Percentiles rank a stretch among this genome's conserved stretches.
phyloP scores from a whole-genome alignment of 2,113 vertebrate genomes.

The Lycaon pictus region DNA sequence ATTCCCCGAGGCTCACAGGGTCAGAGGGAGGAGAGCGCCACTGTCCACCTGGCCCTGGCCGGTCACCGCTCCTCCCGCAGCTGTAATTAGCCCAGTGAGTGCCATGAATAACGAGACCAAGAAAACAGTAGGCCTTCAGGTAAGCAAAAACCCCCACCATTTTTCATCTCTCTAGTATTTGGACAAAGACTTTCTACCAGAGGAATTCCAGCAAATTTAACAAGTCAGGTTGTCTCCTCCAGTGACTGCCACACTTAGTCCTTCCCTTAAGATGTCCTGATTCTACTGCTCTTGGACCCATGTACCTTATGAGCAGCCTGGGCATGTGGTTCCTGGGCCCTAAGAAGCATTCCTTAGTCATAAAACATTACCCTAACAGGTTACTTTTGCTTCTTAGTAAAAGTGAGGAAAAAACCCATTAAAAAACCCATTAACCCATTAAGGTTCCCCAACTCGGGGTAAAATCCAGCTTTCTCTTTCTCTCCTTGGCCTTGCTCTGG shows the following conservation, averaged over 20 bases:
- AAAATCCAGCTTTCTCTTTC: not conserved
- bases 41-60: not conserved
- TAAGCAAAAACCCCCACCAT: not conserved
- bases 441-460: not conserved
- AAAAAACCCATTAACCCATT: not conserved
- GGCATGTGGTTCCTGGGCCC: not conserved
- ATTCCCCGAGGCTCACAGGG: not conserved
- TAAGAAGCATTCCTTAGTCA: not conserved
- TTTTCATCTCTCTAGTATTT: not conserved
- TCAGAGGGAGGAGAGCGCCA: not conserved
- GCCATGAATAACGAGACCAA: not conserved
- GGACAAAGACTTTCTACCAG: not conserved
- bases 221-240: not conserved
- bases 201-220: conserved; percentile 27
- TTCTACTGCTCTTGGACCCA: not conserved
- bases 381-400: not conserved
- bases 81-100: too few relatives aligned
- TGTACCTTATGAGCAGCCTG: not conserved
- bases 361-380: not conserved
- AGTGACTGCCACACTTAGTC: not conserved
- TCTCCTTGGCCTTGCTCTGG: not conserved
- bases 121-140: not conserved
- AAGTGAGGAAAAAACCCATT: not conserved
- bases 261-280: not conserved
- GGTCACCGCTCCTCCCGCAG: not conserved